Base-by-base conservation (phyloP, 1,140 invertebrate species). In the Pseudomyrmex concolor region DNA sequence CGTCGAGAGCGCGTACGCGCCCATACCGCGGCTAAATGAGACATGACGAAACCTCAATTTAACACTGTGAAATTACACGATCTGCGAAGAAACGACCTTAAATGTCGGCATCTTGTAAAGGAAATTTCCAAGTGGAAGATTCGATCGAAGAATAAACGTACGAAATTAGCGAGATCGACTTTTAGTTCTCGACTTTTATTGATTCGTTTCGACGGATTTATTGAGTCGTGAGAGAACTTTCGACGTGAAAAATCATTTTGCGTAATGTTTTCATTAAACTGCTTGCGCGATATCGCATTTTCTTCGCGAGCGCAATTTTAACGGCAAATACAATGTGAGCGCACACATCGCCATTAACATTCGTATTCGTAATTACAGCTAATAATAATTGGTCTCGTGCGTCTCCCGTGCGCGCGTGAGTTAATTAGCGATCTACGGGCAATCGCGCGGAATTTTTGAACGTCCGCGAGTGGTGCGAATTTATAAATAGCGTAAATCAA, bases 401-500 rank as follows among this genome's bases (percentile, higher is more conserved):
- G n/a, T 34, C n/a, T 80, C 51, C 60, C 83, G 45, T 50, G 45
- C 55, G 45, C 45, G 51, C 50, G 1, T 7, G 22, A 71, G 10
- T 84, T 64, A 50, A 67, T 54, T 22, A 12, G 74, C 13, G 55
- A 64, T 62, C n/a, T 19, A 15, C 17, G 25, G 64, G 13, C 10
- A 64, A 60, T 74, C 43, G 3, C n/a, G 34, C 9, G 13, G 15
- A 54, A 45, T 43, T 77, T 68, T 13, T 15, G 43, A 22, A 67
- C 17, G 15, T 57, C 10, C 25, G 25, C 5, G 43, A 48, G 15
- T 60, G 19, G 19, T 8, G 22, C 12, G n/a, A 19, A 34, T 71
- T 34, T 48, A 59, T 59, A 80, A 50, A 80, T 70, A 59, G 34
- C 22, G n/a, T 50, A 48, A 71, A 60, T 77, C 34, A 10, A 17